These are phyloP conservation scores for Myzus persicae DNA, from an alignment of 1,140 invertebrate genomes.

Conservation along the genomic window DNA sequence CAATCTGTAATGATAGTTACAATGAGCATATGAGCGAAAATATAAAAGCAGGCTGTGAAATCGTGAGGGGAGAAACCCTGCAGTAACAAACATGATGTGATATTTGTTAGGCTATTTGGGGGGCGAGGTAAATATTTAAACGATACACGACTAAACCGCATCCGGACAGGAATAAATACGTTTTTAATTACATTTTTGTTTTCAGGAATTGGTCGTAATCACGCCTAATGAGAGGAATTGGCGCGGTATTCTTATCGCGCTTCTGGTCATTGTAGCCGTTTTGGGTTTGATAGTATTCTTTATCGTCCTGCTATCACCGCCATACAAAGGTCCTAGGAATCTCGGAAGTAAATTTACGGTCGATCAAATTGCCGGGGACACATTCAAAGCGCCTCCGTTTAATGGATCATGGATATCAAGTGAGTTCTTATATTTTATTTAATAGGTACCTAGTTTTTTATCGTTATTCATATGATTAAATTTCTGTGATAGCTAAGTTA, in stretches of 20 bases:
- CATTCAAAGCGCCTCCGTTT: constrained; percentile 72
- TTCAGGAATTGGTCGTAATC: constrained; percentile 80
- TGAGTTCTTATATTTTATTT: constrained; percentile 64
- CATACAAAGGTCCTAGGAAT: constrained; percentile 74
- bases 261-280: constrained; percentile 86
- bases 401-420: constrained; percentile 85
- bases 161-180: not conserved
- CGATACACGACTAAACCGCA: not conserved
- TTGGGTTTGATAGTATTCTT: constrained; percentile 86
- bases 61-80: no score
- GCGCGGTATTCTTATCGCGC: constrained; percentile 87
- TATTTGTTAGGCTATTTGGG: no score
- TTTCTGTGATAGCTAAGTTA: no score
- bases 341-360: constrained; percentile 73
- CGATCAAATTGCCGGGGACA: constrained; percentile 72
- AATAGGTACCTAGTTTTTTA: not conserved
- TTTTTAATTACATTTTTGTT: constrained; percentile 59
- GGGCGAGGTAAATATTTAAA: not conserved
- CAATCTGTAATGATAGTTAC: no score
- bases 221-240: constrained; percentile 86
- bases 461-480: not conserved
- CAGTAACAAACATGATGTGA: no score
- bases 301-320: constrained; percentile 82
- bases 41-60: no score
- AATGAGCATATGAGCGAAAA: no score